Evolutionary conservation across 2,888 invertebrate genomes (phyloP), one percentile per base, ranked within the genome.

Genomic region (Augochlorella aurata): DNA sequence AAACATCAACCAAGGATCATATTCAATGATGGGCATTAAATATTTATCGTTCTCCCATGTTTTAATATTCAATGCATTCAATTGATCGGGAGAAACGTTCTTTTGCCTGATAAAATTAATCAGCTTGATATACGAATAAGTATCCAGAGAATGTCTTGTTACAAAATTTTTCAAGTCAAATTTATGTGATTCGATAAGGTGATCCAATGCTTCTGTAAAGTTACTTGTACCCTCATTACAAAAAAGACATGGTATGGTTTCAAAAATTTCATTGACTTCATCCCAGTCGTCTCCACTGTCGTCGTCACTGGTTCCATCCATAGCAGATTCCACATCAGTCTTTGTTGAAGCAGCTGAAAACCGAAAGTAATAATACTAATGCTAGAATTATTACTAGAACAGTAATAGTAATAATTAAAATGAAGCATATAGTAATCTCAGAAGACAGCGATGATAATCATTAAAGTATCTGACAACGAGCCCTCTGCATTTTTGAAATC

Each of bases 1-100:
- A 92, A 96, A 97, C 95, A 96, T 97, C 63, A 98, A 93, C 97
- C 98, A 97, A 14, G 97, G 95, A 92, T 98, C 98, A 91, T 96
- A 95, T 82, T 96, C 95, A 72, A 94, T 77, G 7, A 96, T 95
- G 0, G 98, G 97, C 91, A 96, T 96, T 79, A 98, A 94, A 92
- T 97, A 98, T 87, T 95, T 95, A 76, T 98, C 97, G 89, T 96
- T 96, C 16, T 95, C 95, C 98, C 98, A 98, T 8, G 95, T 92
- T 1, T 95, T 94, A 81, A 94, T 93, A 67, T 94, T 93, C 21
- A 95, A 92, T 9, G 94, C 93, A 85, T 95, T 94, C 65, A 96
- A 93, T 65, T 95, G 94, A 80, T 95, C 95, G 0, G 96, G 94
- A 71, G 93, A 94, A 1, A 96, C 94, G 83, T 96, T 96, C 73